Base-by-base conservation (phyloP, 2,113 vertebrate genomes). In the Deroptyus accipitrinus region DNA sequence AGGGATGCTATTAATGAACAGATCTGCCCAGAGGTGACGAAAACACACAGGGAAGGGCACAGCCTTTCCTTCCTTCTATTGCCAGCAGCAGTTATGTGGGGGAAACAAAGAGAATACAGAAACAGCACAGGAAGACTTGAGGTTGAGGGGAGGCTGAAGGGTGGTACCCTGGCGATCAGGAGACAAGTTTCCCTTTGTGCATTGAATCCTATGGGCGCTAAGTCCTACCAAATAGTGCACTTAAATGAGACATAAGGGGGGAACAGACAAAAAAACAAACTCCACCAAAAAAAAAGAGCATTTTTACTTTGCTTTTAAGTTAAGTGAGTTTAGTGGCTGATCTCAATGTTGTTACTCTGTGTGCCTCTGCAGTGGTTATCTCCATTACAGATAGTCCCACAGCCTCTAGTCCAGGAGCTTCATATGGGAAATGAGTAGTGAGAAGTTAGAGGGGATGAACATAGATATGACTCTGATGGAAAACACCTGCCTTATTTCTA, bases 171-270 rank as follows among this genome's bases (percentile, higher is more conserved):
- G 44, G 8, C 35, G 0, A 17, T 19, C 72, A 83, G 42, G 28
- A 55, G 27, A 48, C 7, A 41, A 68, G 25, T 25, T 14, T 72
- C 31, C 37, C 16, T 19, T 41, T 19, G 6, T 39, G 33, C 46
- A 19, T 44, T 0, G 0, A 59, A 81, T 30, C 9, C 30, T 30
- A 30, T 3, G 18, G n/a, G 33, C 88, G 62, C 8, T 2, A 1
- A 72, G 55, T 66, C 61, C 59, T 52, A 37, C 42, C 9, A 63
- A 64, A 24, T 27, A 31, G 10, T 49, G 52, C 41, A 11, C 24
- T 69, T 77, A 61, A 9, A 42, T 17, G 24, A 64, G 25, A 28
- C 1, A 46, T 84, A 33, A 46, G 16, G 9, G 13, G 28, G n/a
- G 14, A n/a, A 44, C n/a, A 22, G 27, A 15, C 4, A 31, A 28